Base-by-base conservation (phyloP, 2,888 invertebrate genomes). In the Chymomyza amoena region DNA sequence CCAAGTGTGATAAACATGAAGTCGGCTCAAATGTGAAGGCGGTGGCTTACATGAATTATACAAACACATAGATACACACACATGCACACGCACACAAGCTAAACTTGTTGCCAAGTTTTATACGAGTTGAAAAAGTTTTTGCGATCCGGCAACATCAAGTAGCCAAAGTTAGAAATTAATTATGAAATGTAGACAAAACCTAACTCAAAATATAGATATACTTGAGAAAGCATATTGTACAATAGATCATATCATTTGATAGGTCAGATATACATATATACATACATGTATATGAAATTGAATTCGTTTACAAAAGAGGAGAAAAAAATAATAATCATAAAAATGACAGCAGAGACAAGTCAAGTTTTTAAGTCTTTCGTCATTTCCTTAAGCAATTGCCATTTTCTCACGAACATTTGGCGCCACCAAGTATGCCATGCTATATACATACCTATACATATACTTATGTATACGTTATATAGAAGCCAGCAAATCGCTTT, bases 291-390 rank as follows among this genome's bases (percentile, higher is more conserved):
- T 9, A 32, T 45, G 13, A 45, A 45, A 45, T 45, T 45, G 3
- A 45, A 45, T 45, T 45, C 13, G 13, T 13, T 13, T 39, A 36
- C 57, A 36, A 61, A 62, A 25, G 18, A 16, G 4, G 68, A 69
- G 63, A 66, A 51, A 66, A 51, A 64, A 75, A 75, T 77, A 76
- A 71, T 70, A 74, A 71, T 68, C 18, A 61, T 52, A n/a, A 20
- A 64, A 73, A 69, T 72, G 74, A 66, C 65, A 15, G 39, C 65
- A 15, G 39, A 45, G 39, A 45, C 39, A 45, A 45, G 39, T 45
- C 39, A 45, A 45, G 39, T 45, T 5, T 54, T 45, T 7, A 18
- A 36, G 15, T 59, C 59, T 16, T 25, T 45, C 13, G 39, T 13
- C 39, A 45, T 45, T 45, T 45, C 39, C 39, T 45, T 10, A 45